Base-by-base conservation (phyloP, 2,888 invertebrate species). In the Pristionchus japonicus region DNA sequence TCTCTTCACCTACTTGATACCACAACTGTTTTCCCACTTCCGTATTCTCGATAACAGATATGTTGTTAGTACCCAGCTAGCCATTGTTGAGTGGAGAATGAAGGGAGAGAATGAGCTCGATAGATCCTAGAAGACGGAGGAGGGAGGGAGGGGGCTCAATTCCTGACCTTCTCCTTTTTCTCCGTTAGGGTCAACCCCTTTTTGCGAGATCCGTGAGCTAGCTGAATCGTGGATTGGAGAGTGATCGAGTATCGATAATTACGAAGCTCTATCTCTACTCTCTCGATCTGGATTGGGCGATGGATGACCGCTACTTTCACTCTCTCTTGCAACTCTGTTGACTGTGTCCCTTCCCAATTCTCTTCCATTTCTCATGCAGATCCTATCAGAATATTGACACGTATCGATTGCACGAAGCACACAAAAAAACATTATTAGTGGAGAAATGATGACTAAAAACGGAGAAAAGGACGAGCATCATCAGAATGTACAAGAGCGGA, bases 401-500 rank as follows among this genome's bases (percentile, higher is more conserved):
- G 82, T 83, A 83, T 37, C 49, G 82, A 37, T 83, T 83, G 52
- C 52, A 83, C 49, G 27, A 43, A 80, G 49, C 49, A 80, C 49
- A 47, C 80, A 80, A 80, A 31, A n/a, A 47, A 64, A 77, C 43
- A 83, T 83, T 83, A 83, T 83, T 83, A 83, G 31, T 49, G 52
- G 57, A 77, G 77, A n/a, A 37, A 74, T 74, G 82, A 83, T 83
- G 82, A 52, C 82, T 83, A 83, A 40, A 70, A 83, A 34, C 15
- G 34, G 82, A 83, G n/a, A n/a, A n/a, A 52, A 52, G 13, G 34
- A 52, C 17, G 31, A 80, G 80, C 80, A 52, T 83, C 82, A 83
- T 85, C 85, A 85, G 15, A 85, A 85, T 85, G 85, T 85, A 85
- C 85, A 85, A 85, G 61, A 85, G 61, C 49, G 82, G 82, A 49